Evolutionary conservation across 2,888 invertebrate genomes (phyloP), one percentile per base, ranked within the genome.

Genomic region (Aphodius granarius): DNA sequence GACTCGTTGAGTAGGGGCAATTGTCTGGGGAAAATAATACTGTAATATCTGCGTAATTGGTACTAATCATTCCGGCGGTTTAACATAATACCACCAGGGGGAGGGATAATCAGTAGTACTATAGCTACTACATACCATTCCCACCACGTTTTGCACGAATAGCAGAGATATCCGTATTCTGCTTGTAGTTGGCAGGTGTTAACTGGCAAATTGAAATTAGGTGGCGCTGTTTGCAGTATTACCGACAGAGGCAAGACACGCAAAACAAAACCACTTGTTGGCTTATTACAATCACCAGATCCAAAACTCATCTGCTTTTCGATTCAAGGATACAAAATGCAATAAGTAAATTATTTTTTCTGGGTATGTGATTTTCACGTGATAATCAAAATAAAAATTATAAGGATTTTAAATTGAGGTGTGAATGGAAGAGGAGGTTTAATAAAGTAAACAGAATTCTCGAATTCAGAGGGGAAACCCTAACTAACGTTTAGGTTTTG

Each of bases 151-250:
- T n/a, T n/a, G n/a, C n/a, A n/a, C n/a, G n/a, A n/a, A n/a, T n/a
- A n/a, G n/a, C n/a, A n/a, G n/a, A n/a, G n/a, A n/a, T n/a, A n/a
- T 0, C 43, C 43, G 43, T 43, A 9, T 43, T 43, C 43, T 13
- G 43, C 43, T 43, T 43, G 43, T 6, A 43, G 43, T 43, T 68
- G 68, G 68, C 68, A 68, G 68, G 68, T 68, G 68, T 22, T 68
- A 68, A 68, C 21, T 68, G 68, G 68, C 22, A 68, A 68, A 68
- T 68, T 68, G 68, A 68, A 68, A 68, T 68, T 68, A 22, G 68
- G n/a, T 22, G 68, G 21, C 21, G 68, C 20, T 68, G 22, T 68
- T 43, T 68, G 68, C 20, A 21, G 68, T 68, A 21, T 20, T 20
- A 68, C 21, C 22, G 68, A 20, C 13, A 43, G 43, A 43, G 43